These are phyloP conservation scores for Cheumatopsyche charites DNA, from an alignment of 1,140 invertebrate species.

Conservation along the genomic window DNA sequence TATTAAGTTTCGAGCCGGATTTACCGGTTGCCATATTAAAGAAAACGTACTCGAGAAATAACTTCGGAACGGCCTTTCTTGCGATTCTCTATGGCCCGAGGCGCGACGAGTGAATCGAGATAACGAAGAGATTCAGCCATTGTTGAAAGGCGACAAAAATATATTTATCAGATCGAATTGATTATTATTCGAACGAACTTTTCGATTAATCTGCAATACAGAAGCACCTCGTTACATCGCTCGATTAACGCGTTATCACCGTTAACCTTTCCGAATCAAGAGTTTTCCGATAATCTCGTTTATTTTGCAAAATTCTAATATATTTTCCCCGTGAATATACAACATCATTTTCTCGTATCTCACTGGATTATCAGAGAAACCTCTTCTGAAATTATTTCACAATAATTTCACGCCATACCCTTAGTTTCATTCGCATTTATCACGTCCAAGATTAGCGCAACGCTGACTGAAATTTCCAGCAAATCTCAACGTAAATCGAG, in stretches of 20 bases:
- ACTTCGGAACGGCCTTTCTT: conserved; percentile 25
- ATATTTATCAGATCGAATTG: conserved; percentile 14
- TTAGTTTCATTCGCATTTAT: too few species aligned
- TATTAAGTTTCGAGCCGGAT: conserved; percentile 30
- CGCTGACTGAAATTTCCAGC: not conserved
- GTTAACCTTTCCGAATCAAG: too few species aligned
- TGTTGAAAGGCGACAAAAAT: not conserved
- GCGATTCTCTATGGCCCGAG: conserved; percentile 3
- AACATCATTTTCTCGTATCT: too few species aligned
- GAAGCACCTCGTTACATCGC: too few species aligned
- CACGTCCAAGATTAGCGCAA: too few species aligned
- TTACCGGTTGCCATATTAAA: conserved; percentile 33
- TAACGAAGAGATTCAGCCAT: conserved; percentile 7
- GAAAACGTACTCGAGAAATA: conserved; percentile 25
- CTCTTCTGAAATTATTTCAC: too few species aligned
- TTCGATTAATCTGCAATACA: not conserved
- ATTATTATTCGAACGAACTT: conserved; percentile 6
- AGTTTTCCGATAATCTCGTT: too few species aligned
- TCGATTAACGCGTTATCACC: too few species aligned
- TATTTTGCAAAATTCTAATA: too few species aligned
- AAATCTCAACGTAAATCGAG: conserved; percentile 38
- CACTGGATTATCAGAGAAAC: too few species aligned
- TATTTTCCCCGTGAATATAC: too few species aligned
- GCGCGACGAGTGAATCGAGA: not conserved
- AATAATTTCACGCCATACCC: too few species aligned